Evolutionary conservation across 2,113 vertebrate species (phyloP), one percentile per base, ranked within the genome.

Genomic region (Syngnathus typhle): DNA sequence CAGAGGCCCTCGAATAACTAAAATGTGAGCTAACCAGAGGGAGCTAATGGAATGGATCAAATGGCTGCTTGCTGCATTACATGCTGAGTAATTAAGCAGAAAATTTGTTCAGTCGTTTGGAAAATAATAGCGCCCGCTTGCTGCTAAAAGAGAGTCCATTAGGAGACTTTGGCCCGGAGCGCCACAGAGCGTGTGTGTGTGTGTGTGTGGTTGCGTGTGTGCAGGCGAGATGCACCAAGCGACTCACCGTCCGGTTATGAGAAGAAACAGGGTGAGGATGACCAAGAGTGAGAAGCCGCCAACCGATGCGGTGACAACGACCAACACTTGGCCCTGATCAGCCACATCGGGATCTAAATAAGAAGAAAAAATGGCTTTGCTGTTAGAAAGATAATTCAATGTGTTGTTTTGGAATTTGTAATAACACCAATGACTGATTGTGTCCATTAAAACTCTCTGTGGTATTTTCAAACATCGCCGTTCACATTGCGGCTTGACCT

Each of bases 231-330:
- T 13, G 11, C 38, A 21, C 6, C 2, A 52, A 47, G 61, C 39
- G 47, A 44, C 77, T 91, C 93, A 98, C 96, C 96, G 93, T 66
- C 96, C 96, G 46, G 96, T 99, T 87, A 99, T 99, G 69, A 99
- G 91, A 83, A 98, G 95, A 89, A 99, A 99, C 67, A 99, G 91
- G 19, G 95, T 99, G 39, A 99, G 95, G 82, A 99, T 98, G 85
- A 99, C 91, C 16, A 99, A 82, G 16, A 98, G 93, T 32, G 96
- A 96, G 88, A 98, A 98, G 76, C 96, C 96, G 37, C 96, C 96
- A 7, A 99, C 96, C 2, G 96, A 94, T 0, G 96, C 96, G 0
- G 96, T 98, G 77, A 95, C 95, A 51, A 99, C 95, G 60, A 99
- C 96, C 47, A 99, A 90, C 70, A 98, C 95, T 74, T 98, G 96